Percentiles rank a stretch among this genome's conserved stretches.
Evolutionary conservation across 2,888 invertebrate genomes (phyloP).

Genomic region (Andrena camellia): DNA sequence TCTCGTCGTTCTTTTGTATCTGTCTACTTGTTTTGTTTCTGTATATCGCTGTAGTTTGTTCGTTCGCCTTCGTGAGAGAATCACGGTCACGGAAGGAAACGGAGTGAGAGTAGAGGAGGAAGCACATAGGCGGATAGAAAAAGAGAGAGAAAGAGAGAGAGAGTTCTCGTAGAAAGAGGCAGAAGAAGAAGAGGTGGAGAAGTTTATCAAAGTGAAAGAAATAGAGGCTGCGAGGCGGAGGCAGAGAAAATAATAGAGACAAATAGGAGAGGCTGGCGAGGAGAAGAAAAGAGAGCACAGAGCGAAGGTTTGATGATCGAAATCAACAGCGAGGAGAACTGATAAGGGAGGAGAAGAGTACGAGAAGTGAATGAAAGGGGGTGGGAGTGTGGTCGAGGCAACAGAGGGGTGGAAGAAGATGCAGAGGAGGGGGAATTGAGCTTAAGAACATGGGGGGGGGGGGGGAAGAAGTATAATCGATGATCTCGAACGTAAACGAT

Average conservation of each 20-base stretch:
- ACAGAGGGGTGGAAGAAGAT: conserved; percentile 3
- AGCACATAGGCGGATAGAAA: conserved; percentile 21
- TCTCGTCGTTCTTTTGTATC: conserved; percentile 37
- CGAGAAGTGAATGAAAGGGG: conserved; percentile 3
- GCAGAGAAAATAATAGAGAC: background rate
- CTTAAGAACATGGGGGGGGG: background rate
- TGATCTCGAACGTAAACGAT: conserved; percentile 53
- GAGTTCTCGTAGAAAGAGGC: conserved; percentile 8
- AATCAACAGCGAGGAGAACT: conserved; percentile 16
- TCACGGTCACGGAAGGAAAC: conserved; percentile 55
- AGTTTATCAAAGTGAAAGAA: conserved; percentile 10
- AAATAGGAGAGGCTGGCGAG: conserved; percentile 46
- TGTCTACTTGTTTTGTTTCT: conserved; percentile 27
- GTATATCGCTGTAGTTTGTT: conserved; percentile 47
- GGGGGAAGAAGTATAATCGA: conserved; percentile 23
- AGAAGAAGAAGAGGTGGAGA: conserved; percentile 33
- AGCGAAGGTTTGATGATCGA: conserved; percentile 41
- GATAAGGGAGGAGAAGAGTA: background rate
- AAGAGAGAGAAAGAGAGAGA: conserved; percentile 14
- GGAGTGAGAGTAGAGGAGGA: conserved; percentile 38
- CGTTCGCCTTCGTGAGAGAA: conserved; percentile 61
- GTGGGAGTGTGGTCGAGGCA: background rate
- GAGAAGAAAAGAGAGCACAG: conserved; percentile 25
- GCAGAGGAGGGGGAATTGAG: background rate
- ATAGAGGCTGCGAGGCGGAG: conserved; percentile 13